phyloP scores from a whole-genome alignment of 2,888 invertebrate genomes.

The Elegia similella region DNA sequence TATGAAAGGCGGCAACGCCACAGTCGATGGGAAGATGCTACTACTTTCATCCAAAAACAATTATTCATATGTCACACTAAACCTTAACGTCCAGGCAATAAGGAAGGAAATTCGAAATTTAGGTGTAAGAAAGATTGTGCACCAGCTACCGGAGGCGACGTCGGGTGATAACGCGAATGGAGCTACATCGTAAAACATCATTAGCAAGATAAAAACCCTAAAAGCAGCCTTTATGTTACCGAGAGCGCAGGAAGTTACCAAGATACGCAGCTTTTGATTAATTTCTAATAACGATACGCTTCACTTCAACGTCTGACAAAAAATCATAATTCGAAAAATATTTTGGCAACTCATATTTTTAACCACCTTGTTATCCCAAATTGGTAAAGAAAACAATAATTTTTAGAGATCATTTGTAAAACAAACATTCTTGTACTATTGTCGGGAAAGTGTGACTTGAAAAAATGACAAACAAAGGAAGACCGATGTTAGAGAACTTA shows the following conservation, averaged over 20 bases:
- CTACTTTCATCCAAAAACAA: slow-evolving; percentile 25
- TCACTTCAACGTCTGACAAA: slow-evolving; percentile 17
- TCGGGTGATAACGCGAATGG: slow-evolving; percentile 60
- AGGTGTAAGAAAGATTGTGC: slow-evolving; percentile 35
- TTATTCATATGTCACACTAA: slow-evolving; percentile 2
- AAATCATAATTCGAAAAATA: background rate
- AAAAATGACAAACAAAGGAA: slow-evolving; percentile 63
- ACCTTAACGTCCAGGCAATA: slow-evolving; percentile 39
- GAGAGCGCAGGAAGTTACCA: slow-evolving; percentile 55
- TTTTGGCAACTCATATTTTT: slow-evolving; percentile 37
- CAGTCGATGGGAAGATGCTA: slow-evolving; percentile 52
- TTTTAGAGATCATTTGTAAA: slow-evolving; percentile 51
- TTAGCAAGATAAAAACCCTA: slow-evolving; percentile 75
- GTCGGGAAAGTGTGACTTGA: slow-evolving; percentile 50
- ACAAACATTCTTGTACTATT: slow-evolving; percentile 56
- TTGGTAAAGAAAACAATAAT: slow-evolving; percentile 46
- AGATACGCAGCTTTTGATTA: slow-evolving; percentile 52
- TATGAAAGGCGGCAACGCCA: slow-evolving; percentile 68
- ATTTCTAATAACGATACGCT: slow-evolving; percentile 29
- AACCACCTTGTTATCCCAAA: slow-evolving; percentile 23
- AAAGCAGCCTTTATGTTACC: slow-evolving; percentile 61
- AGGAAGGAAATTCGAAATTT: slow-evolving; percentile 33
- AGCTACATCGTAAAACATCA: slow-evolving; percentile 76
- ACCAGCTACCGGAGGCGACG: slow-evolving; percentile 73
- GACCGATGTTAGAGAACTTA: slow-evolving; percentile 67